Conservation (phyloP, 2,113 vertebrate species). For the Oncorhynchus nerka region DNA sequence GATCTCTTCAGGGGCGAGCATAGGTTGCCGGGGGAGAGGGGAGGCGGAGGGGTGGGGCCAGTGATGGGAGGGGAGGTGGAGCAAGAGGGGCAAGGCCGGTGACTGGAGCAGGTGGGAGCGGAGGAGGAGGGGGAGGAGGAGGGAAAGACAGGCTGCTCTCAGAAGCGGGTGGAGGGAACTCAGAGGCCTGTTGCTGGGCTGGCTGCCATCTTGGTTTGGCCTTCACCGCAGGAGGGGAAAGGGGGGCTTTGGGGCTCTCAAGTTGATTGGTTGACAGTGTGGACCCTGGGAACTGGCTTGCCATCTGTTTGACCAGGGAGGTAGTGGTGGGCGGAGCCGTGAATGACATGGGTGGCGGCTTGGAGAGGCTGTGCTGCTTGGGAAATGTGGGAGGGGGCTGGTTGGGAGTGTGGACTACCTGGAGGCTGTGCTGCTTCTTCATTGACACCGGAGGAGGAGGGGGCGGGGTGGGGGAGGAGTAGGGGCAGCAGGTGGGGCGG, state of each 20-base stretch:
- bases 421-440: constrained; percentile 80
- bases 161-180: constrained; percentile 86
- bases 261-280: constrained; percentile 56
- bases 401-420: constrained; percentile 56
- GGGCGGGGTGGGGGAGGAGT: constrained; percentile 51
- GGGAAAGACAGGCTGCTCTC: constrained; percentile 79
- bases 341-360: constrained; percentile 52
- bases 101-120: constrained; percentile 73
- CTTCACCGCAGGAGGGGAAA: constrained; percentile 90
- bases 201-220: constrained; percentile 95
- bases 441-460: constrained; percentile 63
- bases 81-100: constrained; percentile 49
- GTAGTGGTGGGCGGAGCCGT: constrained; percentile 59
- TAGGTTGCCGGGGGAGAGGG: constrained; percentile 69
- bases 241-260: constrained; percentile 71
- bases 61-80: constrained; percentile 50
- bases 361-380: constrained; percentile 86
- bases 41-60: constrained; percentile 68
- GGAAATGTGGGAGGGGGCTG: constrained; percentile 82
- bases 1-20: constrained; percentile 79
- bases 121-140: constrained; percentile 41
- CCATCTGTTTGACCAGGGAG: constrained; percentile 86
- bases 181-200: constrained; percentile 67
- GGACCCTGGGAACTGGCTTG: constrained; percentile 85
- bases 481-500: constrained; percentile 48